Conservation (phyloP, 2,888 invertebrate genomes). For the Spisula solida region DNA sequence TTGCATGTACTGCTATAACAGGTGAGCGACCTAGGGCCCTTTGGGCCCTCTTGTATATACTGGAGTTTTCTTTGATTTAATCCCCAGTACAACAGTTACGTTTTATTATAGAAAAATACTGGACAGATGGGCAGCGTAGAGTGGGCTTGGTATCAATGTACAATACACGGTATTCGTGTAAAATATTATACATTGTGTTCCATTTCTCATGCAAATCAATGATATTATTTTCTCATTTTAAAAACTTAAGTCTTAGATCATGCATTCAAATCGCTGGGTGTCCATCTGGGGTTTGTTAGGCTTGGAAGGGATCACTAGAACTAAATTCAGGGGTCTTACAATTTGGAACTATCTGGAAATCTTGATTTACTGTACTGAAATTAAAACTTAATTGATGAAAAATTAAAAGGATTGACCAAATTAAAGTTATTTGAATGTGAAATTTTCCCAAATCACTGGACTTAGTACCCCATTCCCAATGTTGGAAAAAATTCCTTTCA, state of each 20-base stretch:
- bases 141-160: neutral
- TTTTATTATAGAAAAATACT: neutral
- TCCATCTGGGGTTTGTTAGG: neutral
- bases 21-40: too few relatives aligned
- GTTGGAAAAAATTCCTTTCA: too few relatives aligned
- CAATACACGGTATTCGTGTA: neutral
- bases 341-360: too few relatives aligned
- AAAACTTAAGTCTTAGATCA: neutral
- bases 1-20: too few relatives aligned
- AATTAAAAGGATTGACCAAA: too few relatives aligned
- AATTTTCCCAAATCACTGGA: too few relatives aligned
- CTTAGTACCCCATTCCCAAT: too few relatives aligned
- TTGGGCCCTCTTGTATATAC: too few relatives aligned
- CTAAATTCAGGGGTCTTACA: too few relatives aligned
- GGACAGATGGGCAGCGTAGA: slow-evolving; percentile 1
- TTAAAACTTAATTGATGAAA: too few relatives aligned
- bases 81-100: neutral
- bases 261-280: neutral
- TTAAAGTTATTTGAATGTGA: too few relatives aligned
- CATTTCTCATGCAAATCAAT: slow-evolving; percentile 6
- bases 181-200: neutral
- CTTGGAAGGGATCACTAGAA: neutral
- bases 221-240: slow-evolving; percentile 8
- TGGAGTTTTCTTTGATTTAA: neutral
- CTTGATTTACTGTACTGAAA: too few relatives aligned